Evolutionary conservation across 2,797 vertebrate genomes (phyloP), one percentile per base, ranked within the genome.

Genomic region (Chiroxiphia lanceolata): DNA sequence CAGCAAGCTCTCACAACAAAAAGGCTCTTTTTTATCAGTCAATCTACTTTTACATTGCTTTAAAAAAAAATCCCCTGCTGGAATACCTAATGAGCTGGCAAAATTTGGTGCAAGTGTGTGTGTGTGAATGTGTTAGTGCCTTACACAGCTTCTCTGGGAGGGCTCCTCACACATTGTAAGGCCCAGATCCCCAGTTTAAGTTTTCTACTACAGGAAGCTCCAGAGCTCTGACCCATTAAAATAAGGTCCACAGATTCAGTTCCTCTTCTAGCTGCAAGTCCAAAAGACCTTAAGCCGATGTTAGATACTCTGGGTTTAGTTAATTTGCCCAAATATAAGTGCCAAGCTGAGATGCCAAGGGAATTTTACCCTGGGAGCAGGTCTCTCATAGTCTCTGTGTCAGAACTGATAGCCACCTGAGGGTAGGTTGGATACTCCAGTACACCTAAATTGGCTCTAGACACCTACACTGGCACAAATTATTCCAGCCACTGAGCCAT

Each of bases 1-100:
- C 94, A 96, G 93, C 94, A 95, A 95, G 83, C 87, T 93, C 59
- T 78, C 50, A 19, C 27, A 89, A 94, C 56, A 91, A 85, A 95
- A 93, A 89, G 25, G 45, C 64, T 90, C 92, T 59, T 95, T 94
- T 95, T 83, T 83, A 82, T 85, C 83, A 80, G 42, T 51, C 3
- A 0, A 91, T 95, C 86, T 94, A 71, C 88, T 95, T 94, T 77
- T 75, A 83, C 31, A 63, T 23, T 45, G 51, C 50, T 84, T 83
- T 33, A 3, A 75, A 91, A 94, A 77, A 59, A 4, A 87, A 84
- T 89, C 33, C 61, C 53, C 57, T 61, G 80, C 60, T 92, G 59
- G 36, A 83, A 42, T 44, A 31, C 63, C 90, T 78, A 95, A 95
- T 12, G 34, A 82, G 80, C 45, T 84, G 64, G 64, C 57, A 80